Evolutionary conservation across 1,140 invertebrate genomes (phyloP).

Genomic region (Rhynchophorus ferrugineus): DNA sequence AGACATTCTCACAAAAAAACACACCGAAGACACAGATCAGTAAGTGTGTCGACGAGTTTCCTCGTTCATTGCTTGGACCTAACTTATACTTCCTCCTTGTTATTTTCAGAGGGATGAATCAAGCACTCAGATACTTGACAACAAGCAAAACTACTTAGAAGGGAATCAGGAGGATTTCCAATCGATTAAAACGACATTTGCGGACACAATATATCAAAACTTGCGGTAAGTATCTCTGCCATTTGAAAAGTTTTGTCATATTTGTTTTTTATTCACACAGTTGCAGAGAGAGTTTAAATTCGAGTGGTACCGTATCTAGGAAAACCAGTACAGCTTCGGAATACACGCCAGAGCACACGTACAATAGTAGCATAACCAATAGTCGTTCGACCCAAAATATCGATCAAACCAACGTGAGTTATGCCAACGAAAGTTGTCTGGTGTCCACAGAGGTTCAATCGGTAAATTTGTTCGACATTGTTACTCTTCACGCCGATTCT

Average conservation of each 20-base stretch:
- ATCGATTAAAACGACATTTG: slow-evolving; percentile 32
- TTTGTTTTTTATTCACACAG: slow-evolving; percentile 7
- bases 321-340: slow-evolving; percentile 50
- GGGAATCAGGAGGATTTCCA: slow-evolving; percentile 28
- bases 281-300: slow-evolving; percentile 43
- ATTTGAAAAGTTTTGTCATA: neutral
- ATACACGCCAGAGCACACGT: slow-evolving; percentile 47
- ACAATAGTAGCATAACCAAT: slow-evolving; percentile 31
- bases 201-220: slow-evolving; percentile 35
- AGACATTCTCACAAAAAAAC: slow-evolving; percentile 58
- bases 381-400: neutral
- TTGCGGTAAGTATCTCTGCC: slow-evolving; percentile 16
- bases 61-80: neutral
- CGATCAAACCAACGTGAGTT: slow-evolving; percentile 22
- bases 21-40: slow-evolving; percentile 65
- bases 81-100: neutral
- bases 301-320: slow-evolving; percentile 44
- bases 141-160: slow-evolving; percentile 22
- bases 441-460: no score
- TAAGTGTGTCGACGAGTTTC: no score
- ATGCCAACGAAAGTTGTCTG: slow-evolving; percentile 22
- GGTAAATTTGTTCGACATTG: no score
- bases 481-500: no score
- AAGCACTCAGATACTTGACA: slow-evolving; percentile 23
- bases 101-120: slow-evolving; percentile 31